Base-by-base conservation (phyloP, 2,888 invertebrate species). In the Dysmachus trigonus region DNA sequence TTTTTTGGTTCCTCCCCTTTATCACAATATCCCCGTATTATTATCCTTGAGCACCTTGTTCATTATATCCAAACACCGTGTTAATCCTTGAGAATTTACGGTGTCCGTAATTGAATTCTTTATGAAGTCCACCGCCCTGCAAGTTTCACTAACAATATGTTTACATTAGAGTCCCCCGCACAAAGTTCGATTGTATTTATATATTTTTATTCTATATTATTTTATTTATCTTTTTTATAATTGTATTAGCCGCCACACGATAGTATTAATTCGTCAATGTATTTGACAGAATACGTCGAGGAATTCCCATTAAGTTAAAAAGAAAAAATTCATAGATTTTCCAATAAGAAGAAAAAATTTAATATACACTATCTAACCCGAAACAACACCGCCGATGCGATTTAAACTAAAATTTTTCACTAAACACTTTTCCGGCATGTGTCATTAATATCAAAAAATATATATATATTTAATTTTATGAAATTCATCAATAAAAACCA, bases 91-190 rank as follows among this genome's bases (percentile, higher is more conserved):
- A 79, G 47, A n/a, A n/a, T 7, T 0, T 27, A 79, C 51, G 7
- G 27, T n/a, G 47, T n/a, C n/a, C 31, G 27, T 51, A 51, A 47
- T 51, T 31, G 51, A 79, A 79, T 79, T 79, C 27, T 79, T 79
- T 79, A 79, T 79, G n/a, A 47, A 79, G 47, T n/a, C 73, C 33
- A 33, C 10, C 27, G n/a, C 30, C 15, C 47, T n/a, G n/a, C 10
- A 13, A 74, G 18, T 79, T 79, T 79, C 38, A 27, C 31, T 51
- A 79, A 79, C 79, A 79, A 79, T 47, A 79, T 79, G 79, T 79
- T 79, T 79, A 79, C 79, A 79, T 79, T 51, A 73, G 31, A 47
- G 27, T 7, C 27, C 27, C 41, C 7, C 41, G n/a, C n/a, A n/a
- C n/a, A n/a, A n/a, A 62, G 2, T 62, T 13, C 27, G 15, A n/a